Evolutionary conservation across 2,888 invertebrate genomes (phyloP).

Genomic region (Bellardia bayeri): DNA sequence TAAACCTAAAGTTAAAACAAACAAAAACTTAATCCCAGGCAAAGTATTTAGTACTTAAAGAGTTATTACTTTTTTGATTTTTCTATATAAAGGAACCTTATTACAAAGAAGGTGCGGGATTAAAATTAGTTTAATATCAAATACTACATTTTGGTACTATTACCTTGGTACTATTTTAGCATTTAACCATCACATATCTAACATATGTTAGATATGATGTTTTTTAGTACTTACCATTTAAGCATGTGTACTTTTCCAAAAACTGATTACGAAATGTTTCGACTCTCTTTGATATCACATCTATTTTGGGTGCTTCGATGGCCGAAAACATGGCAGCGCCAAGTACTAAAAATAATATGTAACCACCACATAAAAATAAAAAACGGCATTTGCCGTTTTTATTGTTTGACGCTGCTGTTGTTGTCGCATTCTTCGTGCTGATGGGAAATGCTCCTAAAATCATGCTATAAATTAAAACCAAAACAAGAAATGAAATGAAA

Average conservation of each 20-base stretch:
- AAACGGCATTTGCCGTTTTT: constrained; percentile 84
- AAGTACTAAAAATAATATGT: constrained; percentile 87
- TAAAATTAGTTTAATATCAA: too few species aligned
- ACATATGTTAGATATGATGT: neutral
- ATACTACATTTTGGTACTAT: too few species aligned
- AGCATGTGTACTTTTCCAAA: constrained; percentile 87
- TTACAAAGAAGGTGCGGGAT: too few species aligned
- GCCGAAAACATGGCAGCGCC: constrained; percentile 92
- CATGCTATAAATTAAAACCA: constrained; percentile 74
- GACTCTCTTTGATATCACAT: constrained; percentile 86
- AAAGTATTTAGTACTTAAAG: too few species aligned
- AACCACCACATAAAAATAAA: constrained; percentile 84
- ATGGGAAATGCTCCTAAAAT: constrained; percentile 80
- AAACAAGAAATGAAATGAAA: neutral
- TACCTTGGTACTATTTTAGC: too few species aligned
- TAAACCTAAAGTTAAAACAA: too few species aligned
- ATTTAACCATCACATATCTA: too few species aligned
- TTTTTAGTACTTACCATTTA: constrained; percentile 86
- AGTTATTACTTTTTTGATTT: too few species aligned
- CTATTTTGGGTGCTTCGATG: constrained; percentile 91
- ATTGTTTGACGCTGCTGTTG: constrained; percentile 77
- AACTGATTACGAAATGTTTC: constrained; percentile 86
- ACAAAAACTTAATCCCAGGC: too few species aligned
- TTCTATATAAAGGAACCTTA: too few species aligned
- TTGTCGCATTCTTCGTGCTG: constrained; percentile 77